Evolutionary conservation across 2,888 invertebrate genomes (phyloP).

Genomic region (Ichneumoninae sp.): DNA sequence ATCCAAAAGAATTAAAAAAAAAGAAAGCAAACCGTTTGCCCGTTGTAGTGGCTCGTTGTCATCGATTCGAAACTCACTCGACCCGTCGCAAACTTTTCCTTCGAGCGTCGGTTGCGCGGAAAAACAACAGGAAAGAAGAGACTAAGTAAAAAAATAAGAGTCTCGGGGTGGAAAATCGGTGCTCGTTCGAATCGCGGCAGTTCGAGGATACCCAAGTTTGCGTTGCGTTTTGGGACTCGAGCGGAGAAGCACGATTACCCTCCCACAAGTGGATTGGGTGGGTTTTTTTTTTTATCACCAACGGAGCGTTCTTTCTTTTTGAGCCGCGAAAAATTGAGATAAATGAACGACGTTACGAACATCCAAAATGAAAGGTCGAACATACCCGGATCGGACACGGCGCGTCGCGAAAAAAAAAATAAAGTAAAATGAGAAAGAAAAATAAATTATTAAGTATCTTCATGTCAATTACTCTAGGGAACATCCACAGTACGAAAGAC

Average conservation of each 20-base stretch:
- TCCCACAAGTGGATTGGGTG: neutral
- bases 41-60: slow-evolving; percentile 44
- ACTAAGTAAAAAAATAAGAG: neutral
- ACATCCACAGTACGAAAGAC: slow-evolving; percentile 85
- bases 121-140: neutral
- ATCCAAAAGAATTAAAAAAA: slow-evolving; percentile 44
- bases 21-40: slow-evolving; percentile 41
- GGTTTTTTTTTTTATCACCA: slow-evolving; percentile 11
- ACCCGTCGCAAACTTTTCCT: neutral
- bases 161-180: slow-evolving; percentile 39
- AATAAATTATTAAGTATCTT: slow-evolving; percentile 87
- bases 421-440: neutral
- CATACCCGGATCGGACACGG: slow-evolving; percentile 54
- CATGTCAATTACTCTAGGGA: slow-evolving; percentile 95
- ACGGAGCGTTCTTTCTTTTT: neutral
- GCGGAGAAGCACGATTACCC: neutral
- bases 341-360: neutral
- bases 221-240: slow-evolving; percentile 29
- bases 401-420: slow-evolving; percentile 62
- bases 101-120: neutral
- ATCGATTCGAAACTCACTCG: slow-evolving; percentile 8
- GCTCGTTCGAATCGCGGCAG: slow-evolving; percentile 24
- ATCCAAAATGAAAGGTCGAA: neutral
- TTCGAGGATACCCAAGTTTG: neutral
- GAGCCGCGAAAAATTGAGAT: neutral